Evolutionary conservation across 1,140 invertebrate genomes (phyloP), one percentile per base, ranked within the genome.

Genomic region (Mamestra configurata): DNA sequence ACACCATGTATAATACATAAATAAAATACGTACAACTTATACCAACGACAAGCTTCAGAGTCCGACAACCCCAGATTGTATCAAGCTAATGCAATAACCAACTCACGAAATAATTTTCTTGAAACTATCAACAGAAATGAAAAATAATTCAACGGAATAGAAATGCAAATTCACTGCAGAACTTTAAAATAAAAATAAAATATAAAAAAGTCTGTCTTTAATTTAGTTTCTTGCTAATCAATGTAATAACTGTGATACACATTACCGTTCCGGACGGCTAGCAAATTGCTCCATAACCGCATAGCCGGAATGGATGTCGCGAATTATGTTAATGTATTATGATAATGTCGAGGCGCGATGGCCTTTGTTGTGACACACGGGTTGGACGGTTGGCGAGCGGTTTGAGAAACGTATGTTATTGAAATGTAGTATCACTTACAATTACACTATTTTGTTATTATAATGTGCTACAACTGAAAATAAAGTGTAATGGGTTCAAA

Each of bases 251-350:
- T 66, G 43, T 18, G 59, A 22, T 35, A 85, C 75, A 80, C 78
- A 85, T 82, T 80, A 78, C 37, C 66, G 20, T 22, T 55, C 15
- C 37, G 81, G 46, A 71, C 59, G 82, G 73, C 61, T 43, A 79
- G 80, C 79, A 79, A 84, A 86, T 81, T 79, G 77, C 53, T 80
- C 72, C 22, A 49, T 55, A 78, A 78, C 77, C 78, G 64, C 79
- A 20, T 43, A 57, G 46, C 37, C 59, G 57, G 37, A 81, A 82
- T 85, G 75, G 82, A 86, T 86, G 80, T 82, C 61, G 61, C 66
- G 79, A 84, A 84, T 86, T 82, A 86, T 83, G 84, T 75, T 85
- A 85, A 85, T 85, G 83, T 81, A 68, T 83, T 85, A 85, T 85
- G 81, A 79, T 84, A 84, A 86, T 86, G 84, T 77, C 59, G 73